Evolutionary conservation across 2,888 invertebrate species (phyloP), one percentile per base, ranked within the genome.

Genomic region (Epsilonema sp.): DNA sequence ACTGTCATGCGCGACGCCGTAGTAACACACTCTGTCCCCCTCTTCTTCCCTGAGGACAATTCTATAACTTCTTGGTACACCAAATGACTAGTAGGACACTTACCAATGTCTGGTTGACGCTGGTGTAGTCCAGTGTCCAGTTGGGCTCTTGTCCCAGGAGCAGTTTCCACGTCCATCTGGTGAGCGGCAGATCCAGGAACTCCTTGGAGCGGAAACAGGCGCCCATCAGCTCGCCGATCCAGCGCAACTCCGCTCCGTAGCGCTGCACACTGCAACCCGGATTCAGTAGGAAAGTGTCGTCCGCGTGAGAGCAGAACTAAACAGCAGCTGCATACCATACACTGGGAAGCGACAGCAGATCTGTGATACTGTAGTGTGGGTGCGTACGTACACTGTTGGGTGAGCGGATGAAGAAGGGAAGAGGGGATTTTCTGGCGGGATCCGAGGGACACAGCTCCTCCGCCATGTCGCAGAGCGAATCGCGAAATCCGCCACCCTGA

Each of bases 141-240:
- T 16, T 31, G 16, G 16, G 8, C 31, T 11, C 4, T n/a, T 42
- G 42, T 5, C 42, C 42, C 5, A 42, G 20, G 4, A 42, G 11
- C 11, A 11, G 42, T 23, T 42, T 42, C 42, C 42, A 42, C 22
- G 42, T 42, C 22, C 19, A 23, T n/a, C 22, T 19, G 24, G 20
- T 22, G 22, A 42, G 21, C 11, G 42, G n/a, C 8, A 42, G 24
- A 5, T 65, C 65, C 52, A 67, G 54, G 50, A 59, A 63, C 53
- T 67, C 66, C 50, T 59, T 62, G 23, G 65, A 61, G 37, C 67
- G 54, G 26, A 67, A 55, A 53, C 66, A 67, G 13, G 65, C 66
- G 8, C 66, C 66, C 65, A 67, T 66, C 25, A 67, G 52, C 50
- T 66, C 60, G 4, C 67, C 67, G 21, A 67, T 61, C 65, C 66